These are phyloP conservation scores for Phasia obesa DNA, from an alignment of 2,888 invertebrate species.

Conservation along the genomic window DNA sequence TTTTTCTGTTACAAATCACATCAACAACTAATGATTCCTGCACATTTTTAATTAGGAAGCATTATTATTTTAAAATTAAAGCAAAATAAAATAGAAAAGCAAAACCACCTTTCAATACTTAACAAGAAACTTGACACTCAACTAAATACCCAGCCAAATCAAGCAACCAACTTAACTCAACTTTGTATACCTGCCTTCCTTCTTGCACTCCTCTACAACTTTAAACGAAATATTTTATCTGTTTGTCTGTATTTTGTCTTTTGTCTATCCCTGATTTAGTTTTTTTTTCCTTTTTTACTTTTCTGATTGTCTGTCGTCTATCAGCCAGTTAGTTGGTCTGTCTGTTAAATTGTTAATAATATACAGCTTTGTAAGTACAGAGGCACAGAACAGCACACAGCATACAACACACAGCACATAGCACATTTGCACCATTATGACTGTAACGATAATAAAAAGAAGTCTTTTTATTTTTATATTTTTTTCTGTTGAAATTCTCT, in stretches of 20 bases:
- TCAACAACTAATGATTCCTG: background rate
- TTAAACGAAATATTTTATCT: background rate
- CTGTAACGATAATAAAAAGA: conserved; percentile 10
- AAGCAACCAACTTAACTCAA: conserved; percentile 33
- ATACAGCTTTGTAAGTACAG: background rate
- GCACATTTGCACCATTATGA: conserved; percentile 8
- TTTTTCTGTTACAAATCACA: background rate
- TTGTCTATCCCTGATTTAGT: conserved; percentile 28
- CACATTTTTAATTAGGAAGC: background rate
- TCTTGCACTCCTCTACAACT: conserved; percentile 3
- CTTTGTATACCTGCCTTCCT: conserved; percentile 28
- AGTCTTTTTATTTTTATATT: background rate
- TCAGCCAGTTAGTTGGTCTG: background rate
- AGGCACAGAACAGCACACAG: too few species aligned
- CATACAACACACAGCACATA: too few species aligned
- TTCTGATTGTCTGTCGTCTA: background rate
- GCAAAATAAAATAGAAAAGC: background rate
- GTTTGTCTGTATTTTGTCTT: background rate
- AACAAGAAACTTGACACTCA: conserved; percentile 67
- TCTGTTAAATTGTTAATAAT: conserved; percentile 27
- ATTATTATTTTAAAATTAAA: background rate
- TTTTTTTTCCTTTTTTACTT: background rate
- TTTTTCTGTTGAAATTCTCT: conserved; percentile 26
- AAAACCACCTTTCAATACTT: conserved; percentile 26
- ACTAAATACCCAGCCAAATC: conserved; percentile 53